phyloP scores from a whole-genome alignment of 2,113 vertebrate genomes.

The Narcine bancroftii region DNA sequence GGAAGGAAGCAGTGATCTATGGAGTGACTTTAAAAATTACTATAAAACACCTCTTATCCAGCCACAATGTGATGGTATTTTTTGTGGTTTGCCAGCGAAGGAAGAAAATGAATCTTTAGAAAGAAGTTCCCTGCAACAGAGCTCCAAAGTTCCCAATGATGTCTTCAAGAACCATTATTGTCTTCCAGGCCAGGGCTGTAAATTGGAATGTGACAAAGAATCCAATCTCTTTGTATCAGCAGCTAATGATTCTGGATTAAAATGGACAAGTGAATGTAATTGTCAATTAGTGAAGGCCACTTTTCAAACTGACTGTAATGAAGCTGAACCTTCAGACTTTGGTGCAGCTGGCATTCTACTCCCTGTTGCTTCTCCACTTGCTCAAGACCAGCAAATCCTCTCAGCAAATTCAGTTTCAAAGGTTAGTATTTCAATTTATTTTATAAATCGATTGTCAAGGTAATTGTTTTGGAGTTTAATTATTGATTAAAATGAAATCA shows the following conservation, averaged over 20 bases:
- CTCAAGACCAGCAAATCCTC: background rate
- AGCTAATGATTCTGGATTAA: background rate
- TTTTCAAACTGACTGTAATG: background rate
- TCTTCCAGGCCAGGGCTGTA: background rate
- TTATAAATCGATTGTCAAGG: background rate
- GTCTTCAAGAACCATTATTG: background rate
- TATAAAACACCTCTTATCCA: background rate
- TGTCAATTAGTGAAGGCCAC: background rate
- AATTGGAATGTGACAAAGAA: background rate
- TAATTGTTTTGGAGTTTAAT: background rate
- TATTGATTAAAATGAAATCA: background rate
- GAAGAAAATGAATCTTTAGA: background rate
- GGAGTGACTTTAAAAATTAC: slow-evolving; percentile 31
- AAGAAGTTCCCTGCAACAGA: background rate
- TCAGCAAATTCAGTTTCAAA: slow-evolving; percentile 1
- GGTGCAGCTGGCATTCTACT: background rate
- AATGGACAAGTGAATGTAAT: background rate
- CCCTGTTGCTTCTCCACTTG: background rate
- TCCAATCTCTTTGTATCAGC: background rate
- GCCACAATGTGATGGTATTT: background rate
- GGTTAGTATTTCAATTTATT: background rate
- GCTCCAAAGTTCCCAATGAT: background rate
- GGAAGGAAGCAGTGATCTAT: slow-evolving; percentile 16
- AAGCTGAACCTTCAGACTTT: background rate
- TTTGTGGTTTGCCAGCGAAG: background rate